A percentile compares a stretch with the other conserved stretches of the same genome.
Conservation (phyloP, 2,113 vertebrate species). For the Microcebus lehilahytsara region DNA sequence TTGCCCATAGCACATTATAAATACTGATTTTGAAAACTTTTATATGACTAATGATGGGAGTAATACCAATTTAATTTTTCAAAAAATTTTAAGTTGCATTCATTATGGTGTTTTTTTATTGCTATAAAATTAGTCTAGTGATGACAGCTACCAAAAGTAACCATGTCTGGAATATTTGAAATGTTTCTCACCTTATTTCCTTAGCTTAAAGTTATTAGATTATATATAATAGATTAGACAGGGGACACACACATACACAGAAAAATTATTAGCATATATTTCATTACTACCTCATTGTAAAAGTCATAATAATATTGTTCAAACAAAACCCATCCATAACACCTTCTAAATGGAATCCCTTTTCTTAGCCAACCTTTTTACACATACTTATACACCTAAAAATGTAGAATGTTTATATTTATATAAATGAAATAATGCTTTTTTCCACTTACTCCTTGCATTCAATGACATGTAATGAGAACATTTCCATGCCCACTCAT, state of each 20-base stretch:
- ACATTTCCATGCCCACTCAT: background rate
- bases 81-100: background rate
- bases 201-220: background rate
- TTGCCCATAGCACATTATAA: background rate
- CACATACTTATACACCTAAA: background rate
- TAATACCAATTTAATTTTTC: background rate
- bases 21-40: background rate
- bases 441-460: background rate
- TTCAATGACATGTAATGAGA: background rate
- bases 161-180: background rate
- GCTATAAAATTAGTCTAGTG: background rate
- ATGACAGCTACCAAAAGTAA: background rate
- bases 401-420: background rate
- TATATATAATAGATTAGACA: background rate
- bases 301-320: background rate
- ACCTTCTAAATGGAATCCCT: background rate
- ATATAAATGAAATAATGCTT: background rate
- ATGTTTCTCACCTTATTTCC: background rate
- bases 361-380: background rate
- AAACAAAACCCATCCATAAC: background rate
- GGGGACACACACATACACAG: background rate
- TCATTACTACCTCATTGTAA: background rate
- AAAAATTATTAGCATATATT: background rate
- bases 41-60: background rate
- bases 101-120: background rate